Evolutionary conservation across 2,797 vertebrate species (phyloP).

Genomic region (Allochrocebus solatus): DNA sequence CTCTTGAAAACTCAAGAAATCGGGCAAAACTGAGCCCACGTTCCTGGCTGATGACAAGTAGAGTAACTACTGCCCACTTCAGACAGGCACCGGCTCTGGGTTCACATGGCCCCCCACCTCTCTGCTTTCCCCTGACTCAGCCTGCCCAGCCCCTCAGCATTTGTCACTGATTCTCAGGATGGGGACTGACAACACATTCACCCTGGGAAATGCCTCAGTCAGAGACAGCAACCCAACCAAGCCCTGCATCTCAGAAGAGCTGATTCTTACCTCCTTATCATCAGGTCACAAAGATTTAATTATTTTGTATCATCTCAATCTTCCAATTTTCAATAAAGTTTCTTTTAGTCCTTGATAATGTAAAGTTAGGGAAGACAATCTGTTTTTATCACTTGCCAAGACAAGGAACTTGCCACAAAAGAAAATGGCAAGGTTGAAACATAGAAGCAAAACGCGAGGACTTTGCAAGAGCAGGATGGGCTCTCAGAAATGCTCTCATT

Average conservation of each 20-base stretch:
- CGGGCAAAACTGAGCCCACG: slow-evolving; percentile 29
- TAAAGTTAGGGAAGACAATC: neutral
- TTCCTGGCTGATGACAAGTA: slow-evolving; percentile 15
- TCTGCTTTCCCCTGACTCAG: neutral
- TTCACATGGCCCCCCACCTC: neutral
- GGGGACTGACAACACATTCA: too few species aligned
- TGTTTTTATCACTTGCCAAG: neutral
- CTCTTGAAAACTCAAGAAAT: slow-evolving; percentile 66
- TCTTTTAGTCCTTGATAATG: neutral
- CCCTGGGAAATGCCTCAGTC: neutral
- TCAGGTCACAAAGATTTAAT: neutral
- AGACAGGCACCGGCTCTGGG: neutral
- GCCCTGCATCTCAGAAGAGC: neutral
- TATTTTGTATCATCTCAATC: neutral
- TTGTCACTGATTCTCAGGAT: neutral
- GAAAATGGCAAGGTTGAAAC: neutral
- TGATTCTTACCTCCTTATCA: neutral
- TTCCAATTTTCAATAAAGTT: neutral
- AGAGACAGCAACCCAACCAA: neutral
- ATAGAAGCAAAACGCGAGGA: neutral
- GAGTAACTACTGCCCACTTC: neutral
- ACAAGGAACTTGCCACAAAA: neutral
- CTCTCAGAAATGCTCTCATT: neutral
- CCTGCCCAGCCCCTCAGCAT: neutral
- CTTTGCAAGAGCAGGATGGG: neutral